A percentile compares a stretch with the other conserved stretches of the same genome.
Conservation (phyloP, 2,888 invertebrate genomes). For the Eupithecia tripunctaria region DNA sequence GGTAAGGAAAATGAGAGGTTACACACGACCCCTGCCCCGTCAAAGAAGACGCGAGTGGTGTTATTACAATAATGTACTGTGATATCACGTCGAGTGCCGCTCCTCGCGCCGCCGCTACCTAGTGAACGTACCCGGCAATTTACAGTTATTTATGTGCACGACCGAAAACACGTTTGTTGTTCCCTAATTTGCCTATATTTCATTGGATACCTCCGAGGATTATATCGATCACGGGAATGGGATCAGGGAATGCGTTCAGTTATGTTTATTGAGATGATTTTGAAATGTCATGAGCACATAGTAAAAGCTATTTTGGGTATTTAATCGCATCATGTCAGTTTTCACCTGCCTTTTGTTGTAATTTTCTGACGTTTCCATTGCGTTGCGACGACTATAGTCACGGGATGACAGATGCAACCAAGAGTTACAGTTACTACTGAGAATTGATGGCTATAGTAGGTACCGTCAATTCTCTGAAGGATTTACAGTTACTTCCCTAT, state of each 20-base stretch:
- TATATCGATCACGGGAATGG: constrained; percentile 35
- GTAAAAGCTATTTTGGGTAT: not conserved
- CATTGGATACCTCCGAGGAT: constrained; percentile 40
- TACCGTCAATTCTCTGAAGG: no score
- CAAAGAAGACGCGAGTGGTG: constrained; percentile 78
- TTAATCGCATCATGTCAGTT: not conserved
- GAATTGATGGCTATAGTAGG: no score
- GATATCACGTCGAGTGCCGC: constrained; percentile 70
- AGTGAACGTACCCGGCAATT: constrained; percentile 43
- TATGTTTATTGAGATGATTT: constrained; percentile 10
- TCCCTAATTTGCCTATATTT: constrained; percentile 43
- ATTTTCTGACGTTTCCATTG: no score
- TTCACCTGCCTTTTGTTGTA: not conserved
- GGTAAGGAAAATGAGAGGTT: constrained; percentile 83
- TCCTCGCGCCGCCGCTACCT: constrained; percentile 38
- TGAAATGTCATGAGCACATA: not conserved
- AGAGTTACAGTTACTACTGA: no score
- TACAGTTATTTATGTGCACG: constrained; percentile 41
- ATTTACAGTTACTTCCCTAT: no score
- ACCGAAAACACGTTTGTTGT: constrained; percentile 41
- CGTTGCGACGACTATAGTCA: no score
- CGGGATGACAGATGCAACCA: no score
- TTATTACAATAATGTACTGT: constrained; percentile 81
- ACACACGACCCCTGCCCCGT: constrained; percentile 72
- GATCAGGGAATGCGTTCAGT: constrained; percentile 17